Evolutionary conservation across 37 sponge, comb jelly and placozoan species (phyloP).

Genomic region (Spongilla lacustris): DNA sequence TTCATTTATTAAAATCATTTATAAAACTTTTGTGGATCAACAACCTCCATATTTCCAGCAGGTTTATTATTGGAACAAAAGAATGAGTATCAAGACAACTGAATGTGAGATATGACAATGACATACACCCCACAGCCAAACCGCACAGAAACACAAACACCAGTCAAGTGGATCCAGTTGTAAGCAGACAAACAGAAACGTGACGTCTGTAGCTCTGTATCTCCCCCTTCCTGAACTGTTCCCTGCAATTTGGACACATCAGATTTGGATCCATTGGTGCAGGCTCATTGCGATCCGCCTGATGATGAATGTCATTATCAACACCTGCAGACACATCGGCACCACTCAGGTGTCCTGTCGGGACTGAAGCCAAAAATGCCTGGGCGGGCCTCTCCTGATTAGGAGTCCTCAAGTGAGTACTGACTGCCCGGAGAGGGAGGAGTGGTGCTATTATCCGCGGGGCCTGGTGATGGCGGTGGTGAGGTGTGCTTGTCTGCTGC

Average conservation of each 20-base stretch:
- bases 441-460: neutral
- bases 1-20: too few species aligned
- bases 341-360: neutral
- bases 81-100: too few species aligned
- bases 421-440: neutral
- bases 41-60: too few species aligned
- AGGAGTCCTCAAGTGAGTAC: neutral
- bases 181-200: conserved; percentile 1
- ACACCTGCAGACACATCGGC: neutral
- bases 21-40: too few species aligned
- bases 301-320: neutral
- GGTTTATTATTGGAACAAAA: too few species aligned
- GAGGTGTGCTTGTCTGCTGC: neutral
- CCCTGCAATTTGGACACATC: conserved; percentile 53
- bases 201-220: conserved; percentile 55
- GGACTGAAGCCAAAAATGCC: neutral
- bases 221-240: conserved; percentile 39
- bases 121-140: too few species aligned
- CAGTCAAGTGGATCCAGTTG: too few species aligned
- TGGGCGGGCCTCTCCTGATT: neutral
- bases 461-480: neutral
- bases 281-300: neutral
- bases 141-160: too few species aligned
- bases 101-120: too few species aligned
- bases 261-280: conserved; percentile 60